Evolutionary conservation across 2,113 vertebrate genomes (phyloP).

Genomic region (Oryzias melastigma): DNA sequence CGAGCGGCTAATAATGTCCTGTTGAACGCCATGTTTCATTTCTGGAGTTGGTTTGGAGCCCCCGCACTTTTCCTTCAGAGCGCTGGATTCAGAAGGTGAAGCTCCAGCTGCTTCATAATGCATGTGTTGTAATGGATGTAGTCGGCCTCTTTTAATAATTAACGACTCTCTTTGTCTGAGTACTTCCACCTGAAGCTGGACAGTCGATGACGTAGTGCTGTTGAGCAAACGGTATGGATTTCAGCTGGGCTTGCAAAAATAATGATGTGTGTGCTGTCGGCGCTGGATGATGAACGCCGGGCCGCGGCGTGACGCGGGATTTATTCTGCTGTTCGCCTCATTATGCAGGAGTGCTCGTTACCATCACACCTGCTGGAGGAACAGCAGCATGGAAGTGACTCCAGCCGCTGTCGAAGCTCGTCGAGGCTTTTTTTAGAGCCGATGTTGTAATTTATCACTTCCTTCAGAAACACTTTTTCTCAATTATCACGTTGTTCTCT

Average conservation of each 20-base stretch:
- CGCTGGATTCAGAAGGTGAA: conserved; percentile 56
- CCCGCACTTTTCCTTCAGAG: conserved; percentile 29
- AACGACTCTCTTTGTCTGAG: conserved; percentile 76
- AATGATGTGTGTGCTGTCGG: conserved; percentile 38
- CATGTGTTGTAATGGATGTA: conserved; percentile 80
- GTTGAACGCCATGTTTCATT: not conserved
- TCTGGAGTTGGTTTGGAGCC: not conserved
- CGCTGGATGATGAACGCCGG: conserved; percentile 37
- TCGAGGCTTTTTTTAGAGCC: not conserved
- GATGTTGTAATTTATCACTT: too few relatives aligned
- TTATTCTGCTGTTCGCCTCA: conserved; percentile 12
- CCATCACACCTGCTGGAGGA: conserved; percentile 11
- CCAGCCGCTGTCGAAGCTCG: not conserved
- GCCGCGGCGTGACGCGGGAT: conserved; percentile 11
- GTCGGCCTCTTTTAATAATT: conserved; percentile 76
- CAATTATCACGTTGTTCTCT: too few relatives aligned
- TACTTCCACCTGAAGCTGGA: conserved; percentile 60
- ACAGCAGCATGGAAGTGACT: not conserved
- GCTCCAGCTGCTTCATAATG: conserved; percentile 77
- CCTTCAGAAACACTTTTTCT: too few relatives aligned
- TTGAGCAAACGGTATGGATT: conserved; percentile 33
- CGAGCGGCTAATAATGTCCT: not conserved
- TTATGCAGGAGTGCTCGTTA: conserved; percentile 22
- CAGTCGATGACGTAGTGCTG: conserved; percentile 49
- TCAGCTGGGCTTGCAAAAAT: conserved; percentile 39